Evolutionary conservation across 1,140 invertebrate species (phyloP), one percentile per base, ranked within the genome.

Genomic region (Euura saliciscinereae): DNA sequence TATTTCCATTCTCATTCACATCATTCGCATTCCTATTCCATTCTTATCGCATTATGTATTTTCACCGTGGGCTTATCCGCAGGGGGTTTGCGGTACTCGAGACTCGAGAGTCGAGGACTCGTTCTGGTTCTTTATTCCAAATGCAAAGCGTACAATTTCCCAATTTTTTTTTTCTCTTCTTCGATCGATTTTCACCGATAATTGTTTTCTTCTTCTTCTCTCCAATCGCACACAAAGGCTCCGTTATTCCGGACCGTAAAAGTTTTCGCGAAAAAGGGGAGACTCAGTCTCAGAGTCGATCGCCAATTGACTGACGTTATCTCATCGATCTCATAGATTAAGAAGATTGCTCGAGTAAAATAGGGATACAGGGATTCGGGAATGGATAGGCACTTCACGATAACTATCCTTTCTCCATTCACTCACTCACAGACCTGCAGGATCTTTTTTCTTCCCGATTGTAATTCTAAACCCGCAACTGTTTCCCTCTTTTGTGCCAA

Each of bases 241-340:
- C 28, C 28, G 28, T 28, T 28, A 28, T 28, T 28, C 28, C 28
- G 28, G 28, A 28, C 28, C 28, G 66, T 43, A 46, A 67, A 66
- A 68, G 68, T 67, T 59, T 65, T 43, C 7, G 44, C 46, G 45
- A 64, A 2, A 28, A 13, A 44, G 5, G 64, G 10, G 72, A 73
- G 69, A 28, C 28, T 65, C 66, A 73, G 69, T 64, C 68, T 28
- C 28, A 28, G 69, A 73, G 72, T 70, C 72, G 70, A 73, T 70
- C 72, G 70, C 72, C 42, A 69, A 70, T 51, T 70, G 72, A 73
- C 64, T 70, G 72, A 73, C 72, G 68, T 73, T 70, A 73, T 70
- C 72, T 66, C 51, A 65, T 69, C 10, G 42, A 44, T 59, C 72
- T 59, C 44, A 59, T 68, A 73, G 68, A 69, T 69, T 73, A 66